Evolutionary conservation across 2,113 vertebrate genomes (phyloP).

Genomic region (Festucalex cinctus): DNA sequence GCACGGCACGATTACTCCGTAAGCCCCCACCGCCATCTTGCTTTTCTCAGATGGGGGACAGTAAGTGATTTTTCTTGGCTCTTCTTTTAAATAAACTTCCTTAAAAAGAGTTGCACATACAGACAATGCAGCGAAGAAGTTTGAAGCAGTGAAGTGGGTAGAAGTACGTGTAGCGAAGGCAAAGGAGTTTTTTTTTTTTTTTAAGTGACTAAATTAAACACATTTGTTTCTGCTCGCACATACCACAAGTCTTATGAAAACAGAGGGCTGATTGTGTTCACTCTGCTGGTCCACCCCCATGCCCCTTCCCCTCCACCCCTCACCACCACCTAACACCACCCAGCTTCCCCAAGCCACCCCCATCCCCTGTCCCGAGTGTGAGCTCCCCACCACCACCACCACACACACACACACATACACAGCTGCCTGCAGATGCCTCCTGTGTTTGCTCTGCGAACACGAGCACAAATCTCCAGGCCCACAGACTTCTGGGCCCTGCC

Average conservation of each 20-base stretch:
- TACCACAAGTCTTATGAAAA: slow-evolving; percentile 84
- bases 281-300: slow-evolving; percentile 61
- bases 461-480: slow-evolving; percentile 63
- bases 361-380: slow-evolving; percentile 44
- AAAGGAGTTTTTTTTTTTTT: slow-evolving; percentile 12
- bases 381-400: slow-evolving; percentile 9
- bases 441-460: slow-evolving; percentile 60
- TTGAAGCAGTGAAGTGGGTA: slow-evolving; percentile 58
- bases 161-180: slow-evolving; percentile 55
- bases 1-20: slow-evolving; percentile 53
- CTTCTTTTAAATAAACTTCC: slow-evolving; percentile 39
- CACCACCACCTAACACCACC: slow-evolving; percentile 53
- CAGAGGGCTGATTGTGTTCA: slow-evolving; percentile 81
- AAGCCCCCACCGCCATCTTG: slow-evolving; percentile 9
- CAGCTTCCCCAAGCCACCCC: slow-evolving; percentile 42
- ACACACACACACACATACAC: slow-evolving; percentile 23
- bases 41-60: slow-evolving; percentile 46
- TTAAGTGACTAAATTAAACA: slow-evolving; percentile 76
- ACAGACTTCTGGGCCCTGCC: slow-evolving; percentile 55
- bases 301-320: slow-evolving; percentile 22
- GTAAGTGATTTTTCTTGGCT: slow-evolving; percentile 29
- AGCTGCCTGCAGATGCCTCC: slow-evolving; percentile 76
- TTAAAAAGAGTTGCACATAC: slow-evolving; percentile 42
- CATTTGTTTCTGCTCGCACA: slow-evolving; percentile 84
- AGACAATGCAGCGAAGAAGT: slow-evolving; percentile 51